Percentiles rank a stretch among this genome's conserved stretches.
These are phyloP conservation scores for Eupithecia centaureata DNA, from an alignment of 2,888 invertebrate species.

Conservation along the genomic window DNA sequence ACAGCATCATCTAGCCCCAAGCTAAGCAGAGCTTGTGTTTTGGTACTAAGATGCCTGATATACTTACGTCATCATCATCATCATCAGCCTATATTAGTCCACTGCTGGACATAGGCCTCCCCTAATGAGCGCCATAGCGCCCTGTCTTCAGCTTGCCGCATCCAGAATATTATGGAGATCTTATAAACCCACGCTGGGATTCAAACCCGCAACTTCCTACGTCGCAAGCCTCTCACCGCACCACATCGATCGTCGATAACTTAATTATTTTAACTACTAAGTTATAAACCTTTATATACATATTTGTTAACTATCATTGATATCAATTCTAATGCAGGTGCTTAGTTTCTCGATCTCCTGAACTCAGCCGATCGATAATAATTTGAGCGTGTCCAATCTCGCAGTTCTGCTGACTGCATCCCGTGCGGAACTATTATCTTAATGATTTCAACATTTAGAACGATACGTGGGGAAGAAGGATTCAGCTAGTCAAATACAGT, in stretches of 20 bases:
- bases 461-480: not conserved
- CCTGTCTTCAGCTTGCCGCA: too few relatives aligned
- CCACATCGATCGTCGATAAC: not conserved
- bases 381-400: slow-evolving; percentile 40
- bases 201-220: not conserved
- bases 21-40: too few relatives aligned
- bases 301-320: not conserved
- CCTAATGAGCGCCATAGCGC: too few relatives aligned
- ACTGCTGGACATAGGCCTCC: too few relatives aligned
- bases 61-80: too few relatives aligned
- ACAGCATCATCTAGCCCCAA: too few relatives aligned
- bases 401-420: slow-evolving; percentile 39
- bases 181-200: not conserved
- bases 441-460: slow-evolving; percentile 49
- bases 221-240: not conserved
- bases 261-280: too few relatives aligned
- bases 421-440: slow-evolving; percentile 48
- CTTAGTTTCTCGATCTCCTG: slow-evolving; percentile 11
- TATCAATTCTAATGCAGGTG: slow-evolving; percentile 10
- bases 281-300: not conserved
- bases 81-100: too few relatives aligned
- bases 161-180: too few relatives aligned
- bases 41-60: too few relatives aligned
- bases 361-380: slow-evolving; percentile 37
- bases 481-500: slow-evolving; percentile 12